Evolutionary conservation across 2,888 invertebrate genomes (phyloP), one percentile per base, ranked within the genome.

Genomic region (Drosophila diplacantha): DNA sequence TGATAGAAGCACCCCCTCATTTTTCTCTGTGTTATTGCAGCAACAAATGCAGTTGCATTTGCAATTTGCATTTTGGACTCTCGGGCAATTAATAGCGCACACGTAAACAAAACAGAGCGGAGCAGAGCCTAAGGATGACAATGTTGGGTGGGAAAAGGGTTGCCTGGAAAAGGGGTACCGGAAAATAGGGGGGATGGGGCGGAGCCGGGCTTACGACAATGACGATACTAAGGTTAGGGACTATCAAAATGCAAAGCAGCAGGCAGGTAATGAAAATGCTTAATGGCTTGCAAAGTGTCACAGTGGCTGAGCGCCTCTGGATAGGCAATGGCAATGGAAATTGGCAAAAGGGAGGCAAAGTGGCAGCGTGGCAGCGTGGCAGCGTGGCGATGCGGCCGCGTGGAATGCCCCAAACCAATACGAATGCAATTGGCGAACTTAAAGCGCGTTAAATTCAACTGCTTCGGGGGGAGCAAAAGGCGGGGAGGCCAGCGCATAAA

Each of bases 261-360:
- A 69, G 73, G 73, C 78, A 79, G 78, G 78, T 79, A 79, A 79
- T 79, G 78, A 79, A 79, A 79, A 79, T 79, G 83, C 78, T 79
- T 79, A 79, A 79, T 83, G 78, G 78, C 78, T 83, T 79, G 83
- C 78, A 79, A 79, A 79, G 78, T 79, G 83, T 79, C 78, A 83
- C 83, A 83, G 81, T 78, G 81, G 78, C 81, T 76, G 81, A 73
- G 66, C 56, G 66, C 46, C 49, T 32, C 46, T 63, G 63, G 46
- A 50, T 61, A 31, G 61, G 58, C 67, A 55, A 55, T 70, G 56
- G 51, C 67, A 55, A 55, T 70, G 56, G 51, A 53, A 51, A 57
- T 56, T 44, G 53, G 54, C 35, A 41, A 39, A 32, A 32, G 32
- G 32, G 31, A 31, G n/a, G 20, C 26, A 16, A 11, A 6, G 3